Percentiles rank a stretch among this genome's conserved stretches.
Evolutionary conservation across 1,140 invertebrate genomes (phyloP).

Genomic region (Diorhabda sublineata): DNA sequence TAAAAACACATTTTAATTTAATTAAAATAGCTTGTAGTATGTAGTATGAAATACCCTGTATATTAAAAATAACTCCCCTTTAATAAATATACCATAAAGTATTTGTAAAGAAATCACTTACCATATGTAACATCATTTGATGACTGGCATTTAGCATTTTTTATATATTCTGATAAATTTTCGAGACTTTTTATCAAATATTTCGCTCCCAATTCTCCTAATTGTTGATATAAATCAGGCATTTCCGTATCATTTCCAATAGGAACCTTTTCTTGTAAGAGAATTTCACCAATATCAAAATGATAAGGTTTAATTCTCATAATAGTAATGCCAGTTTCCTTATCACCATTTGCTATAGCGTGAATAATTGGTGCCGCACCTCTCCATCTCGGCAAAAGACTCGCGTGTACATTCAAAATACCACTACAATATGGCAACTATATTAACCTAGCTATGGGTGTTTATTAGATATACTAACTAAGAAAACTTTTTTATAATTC

Average conservation of each 20-base stretch:
- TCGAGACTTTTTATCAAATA: constrained; percentile 62
- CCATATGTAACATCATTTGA: constrained; percentile 63
- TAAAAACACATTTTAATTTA: too few species aligned
- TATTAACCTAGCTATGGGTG: background rate
- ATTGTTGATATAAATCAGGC: constrained; percentile 59
- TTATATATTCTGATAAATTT: constrained; percentile 57
- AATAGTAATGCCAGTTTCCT: constrained; percentile 77
- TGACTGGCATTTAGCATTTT: constrained; percentile 57
- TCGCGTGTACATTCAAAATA: constrained; percentile 88
- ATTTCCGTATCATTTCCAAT: constrained; percentile 62
- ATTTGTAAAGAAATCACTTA: constrained; percentile 36
- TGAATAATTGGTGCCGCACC: constrained; percentile 85
- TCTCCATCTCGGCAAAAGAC: constrained; percentile 86
- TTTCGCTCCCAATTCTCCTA: constrained; percentile 67
- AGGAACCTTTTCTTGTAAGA: constrained; percentile 60
- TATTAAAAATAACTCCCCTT: too few species aligned
- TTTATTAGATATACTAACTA: constrained; percentile 47
- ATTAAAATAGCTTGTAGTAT: too few species aligned
- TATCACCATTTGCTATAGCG: constrained; percentile 80
- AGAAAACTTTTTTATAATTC: constrained; percentile 60
- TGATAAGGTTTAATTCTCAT: constrained; percentile 83
- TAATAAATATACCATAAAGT: too few species aligned
- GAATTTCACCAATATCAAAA: constrained; percentile 84
- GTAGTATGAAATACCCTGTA: too few species aligned
- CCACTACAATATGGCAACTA: constrained; percentile 53